These are phyloP conservation scores for Acrocephalus kingi DNA, from an alignment of 2,113 vertebrate genomes.

Conservation along the genomic window DNA sequence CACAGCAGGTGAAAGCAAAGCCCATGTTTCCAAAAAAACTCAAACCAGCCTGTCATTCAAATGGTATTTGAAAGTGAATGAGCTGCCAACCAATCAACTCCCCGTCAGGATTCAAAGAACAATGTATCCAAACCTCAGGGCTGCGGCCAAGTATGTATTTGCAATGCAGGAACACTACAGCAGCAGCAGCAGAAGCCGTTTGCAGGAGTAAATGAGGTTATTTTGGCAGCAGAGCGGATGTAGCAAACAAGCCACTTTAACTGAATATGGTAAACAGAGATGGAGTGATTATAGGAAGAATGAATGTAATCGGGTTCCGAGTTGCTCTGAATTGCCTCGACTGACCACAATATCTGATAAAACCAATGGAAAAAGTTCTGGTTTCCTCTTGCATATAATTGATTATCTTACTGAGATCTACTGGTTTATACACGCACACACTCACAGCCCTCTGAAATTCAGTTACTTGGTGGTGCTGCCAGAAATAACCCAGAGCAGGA, in stretches of 20 bases:
- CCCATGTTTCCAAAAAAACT: neutral
- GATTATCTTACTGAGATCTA: conserved; percentile 82
- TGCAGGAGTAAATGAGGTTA: conserved; percentile 77
- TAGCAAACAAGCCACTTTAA: conserved; percentile 83
- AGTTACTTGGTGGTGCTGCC: conserved; percentile 65
- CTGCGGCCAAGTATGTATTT: conserved; percentile 29
- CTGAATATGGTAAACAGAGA: conserved; percentile 86
- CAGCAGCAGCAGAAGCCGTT: conserved; percentile 46
- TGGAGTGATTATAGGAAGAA: conserved; percentile 81
- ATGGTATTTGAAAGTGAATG: conserved; percentile 46
- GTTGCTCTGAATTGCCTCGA: conserved; percentile 78
- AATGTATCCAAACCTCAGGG: conserved; percentile 46
- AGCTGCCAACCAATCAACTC: conserved; percentile 49
- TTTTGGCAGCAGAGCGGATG: conserved; percentile 78
- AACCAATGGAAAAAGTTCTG: conserved; percentile 86
- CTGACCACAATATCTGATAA: conserved; percentile 88
- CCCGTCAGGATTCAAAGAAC: conserved; percentile 40
- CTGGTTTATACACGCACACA: conserved; percentile 62
- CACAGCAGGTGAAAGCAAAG: conserved; percentile 44
- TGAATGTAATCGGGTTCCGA: conserved; percentile 79
- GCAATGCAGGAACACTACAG: conserved; percentile 8
- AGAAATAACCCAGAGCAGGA: conserved; percentile 67
- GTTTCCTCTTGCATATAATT: conserved; percentile 87
- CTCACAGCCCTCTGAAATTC: conserved; percentile 61
- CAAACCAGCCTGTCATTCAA: conserved; percentile 2